Percentiles rank a stretch among this genome's conserved stretches.
phyloP scores from a whole-genome alignment of 2,888 invertebrate species.

The Gandaritis pyraliata region DNA sequence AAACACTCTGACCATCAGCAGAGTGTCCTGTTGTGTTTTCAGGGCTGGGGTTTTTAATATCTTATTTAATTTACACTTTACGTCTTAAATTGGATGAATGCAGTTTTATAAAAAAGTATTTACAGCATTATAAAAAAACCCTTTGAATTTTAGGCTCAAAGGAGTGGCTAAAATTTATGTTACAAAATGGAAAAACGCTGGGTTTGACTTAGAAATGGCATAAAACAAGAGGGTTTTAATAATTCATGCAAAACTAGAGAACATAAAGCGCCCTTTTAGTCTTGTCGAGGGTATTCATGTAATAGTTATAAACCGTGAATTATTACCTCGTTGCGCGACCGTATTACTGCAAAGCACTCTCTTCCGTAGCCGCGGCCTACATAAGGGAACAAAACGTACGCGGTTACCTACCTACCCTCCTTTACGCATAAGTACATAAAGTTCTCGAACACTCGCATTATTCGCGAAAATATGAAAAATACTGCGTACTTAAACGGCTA shows the following conservation, averaged over 20 bases:
- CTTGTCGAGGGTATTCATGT: conserved; percentile 54
- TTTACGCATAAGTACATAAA: conserved; percentile 44
- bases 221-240: conserved; percentile 54
- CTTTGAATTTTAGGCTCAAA: too few relatives aligned
- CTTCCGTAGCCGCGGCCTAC: conserved; percentile 34
- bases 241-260: conserved; percentile 68
- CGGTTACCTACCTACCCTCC: conserved; percentile 26
- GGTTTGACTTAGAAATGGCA: too few relatives aligned
- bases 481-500: conserved; percentile 67
- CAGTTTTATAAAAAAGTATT: too few relatives aligned
- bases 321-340: conserved; percentile 54
- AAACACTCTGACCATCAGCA: too few relatives aligned
- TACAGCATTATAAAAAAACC: too few relatives aligned
- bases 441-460: conserved; percentile 62
- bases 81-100: too few relatives aligned
- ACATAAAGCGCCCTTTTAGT: conserved; percentile 56
- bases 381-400: conserved; percentile 40
- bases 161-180: too few relatives aligned
- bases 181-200: too few relatives aligned
- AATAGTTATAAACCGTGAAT: conserved; percentile 65
- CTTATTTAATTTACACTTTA: too few relatives aligned
- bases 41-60: too few relatives aligned
- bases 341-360: conserved; percentile 43
- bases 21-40: too few relatives aligned
- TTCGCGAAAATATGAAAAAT: conserved; percentile 79